Evolutionary conservation across 1,140 invertebrate species (phyloP), one percentile per base, ranked within the genome.

Genomic region (Anastrepha ludens): DNA sequence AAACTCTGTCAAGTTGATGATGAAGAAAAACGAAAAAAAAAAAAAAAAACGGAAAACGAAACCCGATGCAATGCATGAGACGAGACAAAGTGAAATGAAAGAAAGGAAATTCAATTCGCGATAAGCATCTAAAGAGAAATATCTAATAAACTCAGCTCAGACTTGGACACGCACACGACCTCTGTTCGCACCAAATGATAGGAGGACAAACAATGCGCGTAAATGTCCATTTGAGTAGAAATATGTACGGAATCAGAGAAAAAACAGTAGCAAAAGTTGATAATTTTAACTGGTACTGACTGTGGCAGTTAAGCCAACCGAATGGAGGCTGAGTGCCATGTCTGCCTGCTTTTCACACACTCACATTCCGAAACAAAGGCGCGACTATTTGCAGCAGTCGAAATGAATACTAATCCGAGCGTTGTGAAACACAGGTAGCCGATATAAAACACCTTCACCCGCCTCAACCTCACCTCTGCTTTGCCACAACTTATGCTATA

Each of bases 221-320:
- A 87, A 87, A 88, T 88, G 89, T 87, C 87, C 88, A 87, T 88
- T 89, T 88, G 87, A 87, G 88, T 87, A 87, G 87, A 89, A 88
- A 85, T 87, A 88, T 89, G 87, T 88, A 85, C 86, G 86, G 87
- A 86, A 87, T 88, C 87, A 89, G 88, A 87, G 55, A 87, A 74
- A 65, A 87, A 86, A 88, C 86, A 87, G 87, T 86, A 81, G 74
- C 74, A 11, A 62, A 81, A 81, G 74, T 50, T 55, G 74, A 81
- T 81, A 81, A 58, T 81, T 81, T 44, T 81, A 81, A 81, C n/a
- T 81, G 74, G 44, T 20, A 15, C 74, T 2, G 50, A 9, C 74
- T 62, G n/a, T 62, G 60, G 60, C 60, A 62, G 15, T 15, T 8
- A 55, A 55, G 50, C 50, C 50, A 55, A 55, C 50, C 3, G 74